Evolutionary conservation across 2,888 invertebrate species (phyloP), one percentile per base, ranked within the genome.

Genomic region (Drosophila anomalata): DNA sequence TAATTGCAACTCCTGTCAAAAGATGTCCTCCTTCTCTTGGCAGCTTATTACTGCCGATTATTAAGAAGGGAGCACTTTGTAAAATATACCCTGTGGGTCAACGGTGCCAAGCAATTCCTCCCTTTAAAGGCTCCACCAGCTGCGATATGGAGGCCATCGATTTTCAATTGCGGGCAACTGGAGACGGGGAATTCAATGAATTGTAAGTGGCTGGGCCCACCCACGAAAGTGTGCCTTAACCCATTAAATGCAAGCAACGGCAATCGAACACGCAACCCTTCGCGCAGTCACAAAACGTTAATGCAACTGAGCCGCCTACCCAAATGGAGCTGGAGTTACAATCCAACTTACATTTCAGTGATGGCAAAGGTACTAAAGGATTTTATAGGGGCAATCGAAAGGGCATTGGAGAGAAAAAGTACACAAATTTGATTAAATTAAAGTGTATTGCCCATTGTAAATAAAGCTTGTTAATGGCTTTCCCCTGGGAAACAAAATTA

Each of bases 241-340:
- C 70, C 56, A 56, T 73, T 33, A 55, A 58, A 54, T 65, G 54
- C 66, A 58, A 67, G 54, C 73, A 83, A 82, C 77, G 78, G 82
- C 87, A 86, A 76, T 76, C 67, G 68, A 83, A 72, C 82, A 83
- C 82, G 82, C 82, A 59, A 84, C 55, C 77, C 42, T 42, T 56
- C 48, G 61, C 61, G 48, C 61, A 78, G 82, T 78, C 80, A 84
- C 76, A 84, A 78, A 76, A 72, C 76, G 78, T 82, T 85, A 82
- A 67, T 79, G 76, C 84, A 75, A 69, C 76, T 54, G 73, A 53
- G 66, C 44, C 60, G 56, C 33, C 57, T 14, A 7, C 24, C 8
- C 17, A 31, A 24, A 29, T 17, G 50, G 61, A 48, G 61, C 3
- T 48, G 61, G 48, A 31, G 48, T 48, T 24, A 31, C 24, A 31